These are phyloP conservation scores for Cercopithecus mona DNA, from an alignment of 2,113 vertebrate species.

Conservation along the genomic window DNA sequence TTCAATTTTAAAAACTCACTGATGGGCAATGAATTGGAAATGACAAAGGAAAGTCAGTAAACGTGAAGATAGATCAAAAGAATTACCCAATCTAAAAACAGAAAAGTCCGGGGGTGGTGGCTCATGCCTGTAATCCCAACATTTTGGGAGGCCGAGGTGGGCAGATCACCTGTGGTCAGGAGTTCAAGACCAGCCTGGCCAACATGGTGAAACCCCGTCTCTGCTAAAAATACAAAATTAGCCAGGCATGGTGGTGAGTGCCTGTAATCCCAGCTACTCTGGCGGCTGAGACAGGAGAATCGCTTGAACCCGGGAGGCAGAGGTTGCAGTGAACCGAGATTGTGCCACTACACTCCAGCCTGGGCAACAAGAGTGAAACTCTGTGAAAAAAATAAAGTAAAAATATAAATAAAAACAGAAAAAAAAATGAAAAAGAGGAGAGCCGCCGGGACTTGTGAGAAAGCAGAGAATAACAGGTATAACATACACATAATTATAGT, in stretches of 20 bases:
- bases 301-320: not conserved
- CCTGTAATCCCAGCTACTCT: not conserved
- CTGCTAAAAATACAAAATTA: not conserved
- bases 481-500: not conserved
- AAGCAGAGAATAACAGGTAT: not conserved
- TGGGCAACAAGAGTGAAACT: not conserved
- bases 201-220: not conserved
- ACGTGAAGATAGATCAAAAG: not conserved
- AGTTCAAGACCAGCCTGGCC: not conserved
- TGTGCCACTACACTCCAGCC: not conserved
- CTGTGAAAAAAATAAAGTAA: not conserved
- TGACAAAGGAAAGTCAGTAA: conserved; percentile 1
- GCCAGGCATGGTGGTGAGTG: too few relatives aligned
- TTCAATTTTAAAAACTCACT: not conserved
- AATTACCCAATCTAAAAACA: not conserved
- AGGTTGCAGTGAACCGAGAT: not conserved
- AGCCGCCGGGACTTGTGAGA: not conserved
- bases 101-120: not conserved
- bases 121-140: not conserved
- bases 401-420: not conserved
- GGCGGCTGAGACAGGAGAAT: not conserved
- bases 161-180: not conserved
- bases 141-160: not conserved
- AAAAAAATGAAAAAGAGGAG: not conserved
- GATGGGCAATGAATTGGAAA: not conserved